A percentile compares a stretch with the other conserved stretches of the same genome.
phyloP scores from a whole-genome alignment of 2,113 vertebrate species.

The Nymphicus hollandicus region DNA sequence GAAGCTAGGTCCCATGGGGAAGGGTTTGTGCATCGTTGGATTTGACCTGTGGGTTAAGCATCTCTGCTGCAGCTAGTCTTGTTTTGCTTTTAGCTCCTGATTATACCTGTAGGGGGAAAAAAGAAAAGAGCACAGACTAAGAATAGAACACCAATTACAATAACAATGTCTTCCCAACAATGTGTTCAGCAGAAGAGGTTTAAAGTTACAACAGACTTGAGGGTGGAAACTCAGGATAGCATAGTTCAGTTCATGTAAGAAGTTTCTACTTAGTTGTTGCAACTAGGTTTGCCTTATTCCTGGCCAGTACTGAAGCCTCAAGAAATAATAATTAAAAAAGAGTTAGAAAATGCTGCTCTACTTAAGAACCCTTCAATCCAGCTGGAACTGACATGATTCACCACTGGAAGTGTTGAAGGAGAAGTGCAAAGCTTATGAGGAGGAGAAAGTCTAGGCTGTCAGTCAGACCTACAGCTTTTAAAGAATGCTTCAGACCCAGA shows the following conservation, averaged over 20 bases:
- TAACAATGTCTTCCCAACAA: not conserved
- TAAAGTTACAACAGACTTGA: not conserved
- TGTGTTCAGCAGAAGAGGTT: not conserved
- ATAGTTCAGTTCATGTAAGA: not conserved
- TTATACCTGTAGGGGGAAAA: constrained; percentile 73
- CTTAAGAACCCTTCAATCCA: not conserved
- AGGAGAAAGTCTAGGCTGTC: not conserved
- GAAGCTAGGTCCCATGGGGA: constrained; percentile 61
- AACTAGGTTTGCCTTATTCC: not conserved
- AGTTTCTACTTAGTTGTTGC: not conserved
- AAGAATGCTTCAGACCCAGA: not conserved
- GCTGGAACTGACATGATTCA: not conserved
- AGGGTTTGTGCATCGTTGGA: constrained; percentile 30
- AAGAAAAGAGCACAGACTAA: not conserved
- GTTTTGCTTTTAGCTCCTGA: constrained; percentile 81
- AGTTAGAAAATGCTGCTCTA: not conserved
- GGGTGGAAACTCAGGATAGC: not conserved
- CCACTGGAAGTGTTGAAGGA: not conserved
- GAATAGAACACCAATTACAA: not conserved
- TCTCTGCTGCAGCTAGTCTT: constrained; percentile 42
- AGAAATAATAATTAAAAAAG: not conserved
- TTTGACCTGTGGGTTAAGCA: constrained; percentile 19
- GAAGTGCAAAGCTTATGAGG: not conserved
- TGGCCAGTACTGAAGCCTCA: not conserved
- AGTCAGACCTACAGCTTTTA: not conserved